These are phyloP conservation scores for Clarias batrachus DNA, from an alignment of 2,113 vertebrate genomes.

Conservation along the genomic window DNA sequence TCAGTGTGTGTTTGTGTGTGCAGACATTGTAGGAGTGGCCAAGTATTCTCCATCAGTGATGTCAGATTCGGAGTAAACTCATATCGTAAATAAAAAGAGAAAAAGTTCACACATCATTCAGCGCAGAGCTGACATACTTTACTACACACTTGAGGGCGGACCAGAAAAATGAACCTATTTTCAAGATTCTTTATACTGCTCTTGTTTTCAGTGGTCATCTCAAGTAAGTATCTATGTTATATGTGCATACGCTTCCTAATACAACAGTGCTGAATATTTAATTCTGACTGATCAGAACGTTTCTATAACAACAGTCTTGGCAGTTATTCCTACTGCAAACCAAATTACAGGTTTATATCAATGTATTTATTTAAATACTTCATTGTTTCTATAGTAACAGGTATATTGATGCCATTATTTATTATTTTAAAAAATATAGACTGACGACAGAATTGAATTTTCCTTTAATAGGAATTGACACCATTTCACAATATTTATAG, in stretches of 20 bases:
- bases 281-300: background rate
- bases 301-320: background rate
- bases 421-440: background rate
- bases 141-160: background rate
- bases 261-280: background rate
- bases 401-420: background rate
- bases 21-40: conserved; percentile 25
- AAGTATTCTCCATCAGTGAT: conserved; percentile 12
- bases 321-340: background rate
- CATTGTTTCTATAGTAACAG: background rate
- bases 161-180: conserved; percentile 42
- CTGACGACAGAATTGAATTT: background rate
- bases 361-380: background rate
- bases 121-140: background rate
- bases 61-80: conserved; percentile 5
- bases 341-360: background rate
- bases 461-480: background rate
- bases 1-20: background rate
- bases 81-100: conserved; percentile 41
- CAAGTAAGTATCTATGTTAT: conserved; percentile 37
- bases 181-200: conserved; percentile 28
- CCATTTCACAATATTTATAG: background rate
- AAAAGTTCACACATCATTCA: background rate
- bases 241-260: background rate
- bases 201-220: conserved; percentile 17